Percentiles rank a stretch among this genome's conserved stretches.
phyloP scores from a whole-genome alignment of 1,140 invertebrate species.

The Pseudoatta argentina region DNA sequence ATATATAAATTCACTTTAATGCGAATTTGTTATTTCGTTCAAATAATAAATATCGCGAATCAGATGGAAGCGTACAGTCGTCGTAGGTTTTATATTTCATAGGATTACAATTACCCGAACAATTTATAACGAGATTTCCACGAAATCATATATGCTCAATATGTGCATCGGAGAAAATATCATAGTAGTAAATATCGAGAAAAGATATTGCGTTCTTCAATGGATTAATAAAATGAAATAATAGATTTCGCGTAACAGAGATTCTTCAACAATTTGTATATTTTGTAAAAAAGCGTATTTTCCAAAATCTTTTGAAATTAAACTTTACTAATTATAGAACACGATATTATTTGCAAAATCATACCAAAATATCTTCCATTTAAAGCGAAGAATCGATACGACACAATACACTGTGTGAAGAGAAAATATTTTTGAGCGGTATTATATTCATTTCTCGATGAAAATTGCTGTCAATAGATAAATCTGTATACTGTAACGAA shows the following conservation, averaged over 20 bases:
- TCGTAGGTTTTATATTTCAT: slow-evolving; percentile 57
- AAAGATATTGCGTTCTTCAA: slow-evolving; percentile 12
- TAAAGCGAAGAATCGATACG: slow-evolving; percentile 17
- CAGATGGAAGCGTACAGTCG: slow-evolving; percentile 1
- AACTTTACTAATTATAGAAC: slow-evolving; percentile 20
- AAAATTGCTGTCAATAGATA: not conserved
- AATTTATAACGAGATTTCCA: slow-evolving; percentile 55
- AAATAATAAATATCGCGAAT: slow-evolving; percentile 23
- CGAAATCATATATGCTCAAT: not conserved
- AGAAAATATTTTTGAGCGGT: not conserved
- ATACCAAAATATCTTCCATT: not conserved
- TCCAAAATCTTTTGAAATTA: slow-evolving; percentile 22
- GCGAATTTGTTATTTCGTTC: slow-evolving; percentile 35
- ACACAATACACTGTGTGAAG: not conserved
- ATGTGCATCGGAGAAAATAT: slow-evolving; percentile 34
- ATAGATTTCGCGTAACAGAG: slow-evolving; percentile 38
- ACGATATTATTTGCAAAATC: slow-evolving; percentile 12
- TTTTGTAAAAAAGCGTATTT: slow-evolving; percentile 12
- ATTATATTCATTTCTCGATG: not conserved
- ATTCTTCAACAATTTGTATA: slow-evolving; percentile 36
- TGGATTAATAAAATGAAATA: slow-evolving; percentile 53
- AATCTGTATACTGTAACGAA: not conserved
- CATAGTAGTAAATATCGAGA: slow-evolving; percentile 8
- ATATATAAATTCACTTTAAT: slow-evolving; percentile 33
- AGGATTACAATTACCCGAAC: slow-evolving; percentile 31